phyloP scores from a whole-genome alignment of 2,888 invertebrate species.

The Chaetogeoica ovagalla region DNA sequence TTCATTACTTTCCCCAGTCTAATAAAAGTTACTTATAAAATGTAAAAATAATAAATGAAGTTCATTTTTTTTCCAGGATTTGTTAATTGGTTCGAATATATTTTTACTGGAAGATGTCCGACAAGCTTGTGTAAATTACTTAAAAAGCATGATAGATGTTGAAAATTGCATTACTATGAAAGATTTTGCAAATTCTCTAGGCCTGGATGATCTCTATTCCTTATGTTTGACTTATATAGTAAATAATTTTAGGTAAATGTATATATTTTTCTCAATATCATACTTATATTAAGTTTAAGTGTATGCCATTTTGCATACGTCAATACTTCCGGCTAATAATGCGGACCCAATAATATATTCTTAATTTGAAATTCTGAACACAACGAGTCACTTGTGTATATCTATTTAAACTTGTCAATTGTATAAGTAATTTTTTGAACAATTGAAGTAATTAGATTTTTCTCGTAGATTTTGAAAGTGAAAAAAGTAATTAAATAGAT shows the following conservation, averaged over 20 bases:
- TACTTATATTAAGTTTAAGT: neutral
- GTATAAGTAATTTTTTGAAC: too few relatives aligned
- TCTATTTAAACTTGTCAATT: too few relatives aligned
- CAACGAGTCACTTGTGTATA: too few relatives aligned
- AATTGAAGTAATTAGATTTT: too few relatives aligned
- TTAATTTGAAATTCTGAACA: too few relatives aligned
- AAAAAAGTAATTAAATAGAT: too few relatives aligned
- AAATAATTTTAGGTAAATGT: slow-evolving; percentile 39
- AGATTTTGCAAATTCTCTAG: slow-evolving; percentile 35
- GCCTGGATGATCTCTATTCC: slow-evolving; percentile 33
- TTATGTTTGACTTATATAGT: slow-evolving; percentile 24
- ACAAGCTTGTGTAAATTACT: slow-evolving; percentile 30
- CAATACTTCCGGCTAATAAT: neutral
- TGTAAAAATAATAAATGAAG: neutral
- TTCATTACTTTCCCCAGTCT: neutral
- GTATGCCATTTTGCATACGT: neutral
- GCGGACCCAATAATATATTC: too few relatives aligned
- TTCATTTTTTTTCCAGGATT: slow-evolving; percentile 24
- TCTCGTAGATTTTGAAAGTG: too few relatives aligned
- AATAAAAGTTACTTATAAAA: too few relatives aligned
- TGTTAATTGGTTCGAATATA: slow-evolving; percentile 36
- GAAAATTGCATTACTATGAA: slow-evolving; percentile 43
- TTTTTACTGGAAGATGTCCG: slow-evolving; percentile 31
- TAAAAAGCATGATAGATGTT: slow-evolving; percentile 30
- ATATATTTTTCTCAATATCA: neutral